phyloP scores from a whole-genome alignment of 2,888 invertebrate genomes.

The Caradrina clavipalpis region DNA sequence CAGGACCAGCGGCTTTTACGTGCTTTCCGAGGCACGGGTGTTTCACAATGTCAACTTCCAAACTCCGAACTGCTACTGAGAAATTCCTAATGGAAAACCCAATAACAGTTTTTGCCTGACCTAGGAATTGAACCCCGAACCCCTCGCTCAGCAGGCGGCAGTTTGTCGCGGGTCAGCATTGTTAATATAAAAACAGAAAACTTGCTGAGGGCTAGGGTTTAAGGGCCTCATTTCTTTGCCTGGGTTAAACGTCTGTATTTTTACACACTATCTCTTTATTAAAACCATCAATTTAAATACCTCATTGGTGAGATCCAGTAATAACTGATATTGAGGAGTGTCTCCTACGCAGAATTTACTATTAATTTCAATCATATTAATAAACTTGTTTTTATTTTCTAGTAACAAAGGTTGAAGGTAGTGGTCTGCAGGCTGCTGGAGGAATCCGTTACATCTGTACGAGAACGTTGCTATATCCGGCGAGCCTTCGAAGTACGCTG shows the following conservation, averaged over 20 bases:
- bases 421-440: conserved; percentile 96
- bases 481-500: conserved; percentile 96
- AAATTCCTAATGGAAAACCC: no score
- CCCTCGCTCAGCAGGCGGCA: no score
- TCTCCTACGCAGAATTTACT: conserved; percentile 90
- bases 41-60: no score
- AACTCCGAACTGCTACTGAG: no score
- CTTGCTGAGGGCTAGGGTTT: not conserved
- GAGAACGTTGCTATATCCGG: conserved; percentile 97
- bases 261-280: not conserved
- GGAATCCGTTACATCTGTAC: conserved; percentile 96
- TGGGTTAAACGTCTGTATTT: no score
- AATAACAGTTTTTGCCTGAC: no score
- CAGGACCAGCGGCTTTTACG: no score
- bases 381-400: conserved; percentile 84
- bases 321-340: conserved; percentile 65
- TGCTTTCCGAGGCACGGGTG: no score
- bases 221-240: not conserved
- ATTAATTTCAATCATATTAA: not conserved
- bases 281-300: conserved; percentile 77
- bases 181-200: no score
- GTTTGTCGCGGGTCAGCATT: no score
- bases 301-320: conserved; percentile 91
- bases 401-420: conserved; percentile 96
- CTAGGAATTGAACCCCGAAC: no score